Conservation (phyloP, 2,113 vertebrate genomes). For the Leptocoma aspasia region DNA sequence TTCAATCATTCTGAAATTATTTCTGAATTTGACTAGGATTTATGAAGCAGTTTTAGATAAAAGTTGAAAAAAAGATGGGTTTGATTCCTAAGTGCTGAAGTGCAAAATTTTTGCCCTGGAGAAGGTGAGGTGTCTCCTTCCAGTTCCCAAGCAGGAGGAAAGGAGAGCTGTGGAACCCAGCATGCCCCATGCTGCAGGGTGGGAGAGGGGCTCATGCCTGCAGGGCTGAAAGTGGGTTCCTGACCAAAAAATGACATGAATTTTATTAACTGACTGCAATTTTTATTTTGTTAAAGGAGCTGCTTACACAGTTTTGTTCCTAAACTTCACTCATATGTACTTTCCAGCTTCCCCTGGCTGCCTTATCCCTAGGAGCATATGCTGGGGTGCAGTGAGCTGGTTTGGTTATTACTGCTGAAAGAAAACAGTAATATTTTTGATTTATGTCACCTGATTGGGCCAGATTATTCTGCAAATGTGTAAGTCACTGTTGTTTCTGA, state of each 20-base stretch:
- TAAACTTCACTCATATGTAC: not conserved
- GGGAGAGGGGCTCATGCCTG: rapidly evolving
- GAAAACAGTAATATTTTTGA: not conserved
- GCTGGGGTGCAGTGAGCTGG: not conserved
- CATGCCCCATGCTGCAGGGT: not conserved
- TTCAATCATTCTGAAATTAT: not conserved
- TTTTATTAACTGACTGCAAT: not conserved
- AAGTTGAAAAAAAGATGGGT: not conserved
- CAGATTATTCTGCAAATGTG: not conserved
- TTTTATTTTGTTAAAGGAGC: not conserved
- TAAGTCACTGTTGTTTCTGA: not conserved
- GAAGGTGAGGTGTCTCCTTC: not conserved
- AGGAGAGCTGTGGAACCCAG: not conserved
- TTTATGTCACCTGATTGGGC: not conserved
- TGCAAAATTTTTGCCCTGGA: not conserved
- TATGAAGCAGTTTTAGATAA: not conserved
- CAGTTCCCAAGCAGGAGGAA: not conserved
- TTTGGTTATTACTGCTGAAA: not conserved
- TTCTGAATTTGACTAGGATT: not conserved
- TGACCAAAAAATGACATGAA: not conserved
- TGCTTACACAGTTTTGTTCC: not conserved
- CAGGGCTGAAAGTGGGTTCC: not conserved
- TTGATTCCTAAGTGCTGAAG: not conserved
- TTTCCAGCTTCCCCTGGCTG: not conserved
- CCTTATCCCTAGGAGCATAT: not conserved